These are phyloP conservation scores for Sarcophaga caerulescens DNA, from an alignment of 2,888 invertebrate species.

Conservation along the genomic window DNA sequence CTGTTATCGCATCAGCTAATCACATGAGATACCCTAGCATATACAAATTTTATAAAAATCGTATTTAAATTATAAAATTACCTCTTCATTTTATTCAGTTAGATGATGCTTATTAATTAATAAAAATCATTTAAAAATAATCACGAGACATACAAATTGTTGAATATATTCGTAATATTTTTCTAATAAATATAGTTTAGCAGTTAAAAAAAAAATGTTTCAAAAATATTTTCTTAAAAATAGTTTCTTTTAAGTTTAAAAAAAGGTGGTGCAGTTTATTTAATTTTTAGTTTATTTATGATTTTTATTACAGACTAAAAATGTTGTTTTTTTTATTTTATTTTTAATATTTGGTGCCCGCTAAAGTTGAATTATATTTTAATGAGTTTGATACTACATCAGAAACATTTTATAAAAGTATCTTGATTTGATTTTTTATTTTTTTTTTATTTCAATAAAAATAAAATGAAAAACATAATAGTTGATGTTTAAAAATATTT, in stretches of 20 bases:
- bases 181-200: neutral
- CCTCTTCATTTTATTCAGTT: too few relatives aligned
- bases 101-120: too few relatives aligned
- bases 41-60: too few relatives aligned
- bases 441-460: too few relatives aligned
- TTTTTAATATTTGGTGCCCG: conserved; percentile 28
- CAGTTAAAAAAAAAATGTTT: neutral
- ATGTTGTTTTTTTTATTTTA: neutral
- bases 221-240: neutral
- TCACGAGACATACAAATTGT: too few relatives aligned
- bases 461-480: neutral
- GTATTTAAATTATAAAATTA: too few relatives aligned
- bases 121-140: too few relatives aligned
- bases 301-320: conserved; percentile 26
- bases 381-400: neutral
- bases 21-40: too few relatives aligned
- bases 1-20: too few relatives aligned
- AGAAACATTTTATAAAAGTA: neutral
- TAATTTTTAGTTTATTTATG: neutral
- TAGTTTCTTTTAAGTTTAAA: neutral
- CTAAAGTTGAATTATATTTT: neutral
- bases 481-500: neutral
- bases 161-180: neutral
- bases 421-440: neutral
- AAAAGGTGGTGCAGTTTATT: conserved; percentile 41